Percentiles rank a stretch among this genome's conserved stretches.
Conservation (phyloP, 2,113 vertebrate genomes). For the Rhinoderma darwinii region DNA sequence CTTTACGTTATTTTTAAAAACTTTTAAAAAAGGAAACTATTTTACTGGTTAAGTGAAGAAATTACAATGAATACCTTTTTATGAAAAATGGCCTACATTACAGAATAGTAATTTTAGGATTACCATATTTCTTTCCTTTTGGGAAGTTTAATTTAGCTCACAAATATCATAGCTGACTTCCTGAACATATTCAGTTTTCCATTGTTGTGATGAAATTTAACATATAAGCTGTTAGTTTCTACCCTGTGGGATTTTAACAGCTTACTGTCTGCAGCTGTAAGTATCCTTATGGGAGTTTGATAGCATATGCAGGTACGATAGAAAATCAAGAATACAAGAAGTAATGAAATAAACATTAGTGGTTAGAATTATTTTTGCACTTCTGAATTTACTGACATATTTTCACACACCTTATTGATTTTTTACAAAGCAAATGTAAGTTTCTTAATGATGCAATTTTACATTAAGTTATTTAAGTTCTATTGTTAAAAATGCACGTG, state of each 20-base stretch:
- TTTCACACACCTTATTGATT: constrained; percentile 59
- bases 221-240: constrained; percentile 66
- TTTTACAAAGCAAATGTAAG: constrained; percentile 24
- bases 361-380: constrained; percentile 66
- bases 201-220: constrained; percentile 68
- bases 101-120: constrained; percentile 19
- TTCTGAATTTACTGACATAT: constrained; percentile 52
- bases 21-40: neutral
- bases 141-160: constrained; percentile 65
- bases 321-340: constrained; percentile 67
- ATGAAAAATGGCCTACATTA: neutral
- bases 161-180: constrained; percentile 67
- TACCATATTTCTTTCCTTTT: constrained; percentile 56
- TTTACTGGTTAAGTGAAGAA: neutral
- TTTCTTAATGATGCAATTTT: no score
- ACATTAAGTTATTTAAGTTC: no score
- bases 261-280: constrained; percentile 70
- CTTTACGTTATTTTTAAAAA: neutral
- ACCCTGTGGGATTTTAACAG: constrained; percentile 70
- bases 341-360: constrained; percentile 66
- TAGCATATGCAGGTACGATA: constrained; percentile 67
- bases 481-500: no score
- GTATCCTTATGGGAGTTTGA: constrained; percentile 70
- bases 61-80: neutral
- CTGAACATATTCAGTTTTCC: constrained; percentile 68